A percentile compares a stretch with the other conserved stretches of the same genome.
Evolutionary conservation across 2,888 invertebrate genomes (phyloP).

Genomic region (Adineta ricciae): DNA sequence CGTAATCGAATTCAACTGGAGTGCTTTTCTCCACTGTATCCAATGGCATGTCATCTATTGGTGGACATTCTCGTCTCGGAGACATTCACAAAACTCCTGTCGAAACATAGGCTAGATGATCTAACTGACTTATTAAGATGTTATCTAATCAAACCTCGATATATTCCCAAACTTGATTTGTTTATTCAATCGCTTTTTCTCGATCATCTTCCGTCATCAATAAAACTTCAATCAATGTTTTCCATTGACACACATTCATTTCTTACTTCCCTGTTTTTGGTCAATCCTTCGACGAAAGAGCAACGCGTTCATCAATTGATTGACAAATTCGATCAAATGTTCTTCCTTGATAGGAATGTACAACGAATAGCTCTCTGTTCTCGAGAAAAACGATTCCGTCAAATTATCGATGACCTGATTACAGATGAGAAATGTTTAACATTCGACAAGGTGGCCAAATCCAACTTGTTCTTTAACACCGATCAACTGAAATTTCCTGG

Average conservation of each 20-base stretch:
- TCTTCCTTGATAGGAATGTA: neutral
- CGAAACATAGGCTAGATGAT: neutral
- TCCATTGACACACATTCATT: neutral
- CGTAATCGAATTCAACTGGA: neutral
- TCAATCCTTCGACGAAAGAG: neutral
- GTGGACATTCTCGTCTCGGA: neutral
- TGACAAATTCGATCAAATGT: neutral
- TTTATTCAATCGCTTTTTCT: neutral
- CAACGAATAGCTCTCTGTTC: neutral
- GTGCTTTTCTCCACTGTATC: neutral
- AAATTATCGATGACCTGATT: neutral
- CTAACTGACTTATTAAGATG: neutral
- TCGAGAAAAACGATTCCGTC: neutral
- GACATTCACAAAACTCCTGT: neutral
- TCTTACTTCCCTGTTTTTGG: neutral
- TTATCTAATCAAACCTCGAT: neutral
- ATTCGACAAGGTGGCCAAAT: neutral
- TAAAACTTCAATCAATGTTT: neutral
- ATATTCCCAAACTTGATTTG: neutral
- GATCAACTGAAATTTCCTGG: neutral
- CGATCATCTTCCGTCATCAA: neutral
- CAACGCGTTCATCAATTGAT: neutral
- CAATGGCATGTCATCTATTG: neutral
- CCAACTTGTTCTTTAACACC: neutral
- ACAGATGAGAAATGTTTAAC: conserved; percentile 1